Percentiles rank a stretch among this genome's conserved stretches.
phyloP scores from a whole-genome alignment of 2,888 invertebrate genomes.

The Helicoverpa assulta region DNA sequence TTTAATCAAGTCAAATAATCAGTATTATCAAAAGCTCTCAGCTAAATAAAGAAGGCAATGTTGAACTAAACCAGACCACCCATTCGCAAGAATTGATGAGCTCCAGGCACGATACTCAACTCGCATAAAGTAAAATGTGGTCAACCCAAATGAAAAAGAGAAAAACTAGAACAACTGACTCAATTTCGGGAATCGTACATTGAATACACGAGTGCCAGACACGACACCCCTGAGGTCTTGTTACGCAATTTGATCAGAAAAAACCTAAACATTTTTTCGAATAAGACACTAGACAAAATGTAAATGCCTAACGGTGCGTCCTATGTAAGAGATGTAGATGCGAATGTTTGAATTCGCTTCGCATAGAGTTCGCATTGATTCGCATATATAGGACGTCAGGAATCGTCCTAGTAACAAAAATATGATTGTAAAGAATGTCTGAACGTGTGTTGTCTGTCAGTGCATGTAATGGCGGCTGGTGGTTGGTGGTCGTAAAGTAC shows the following conservation, averaged over 20 bases:
- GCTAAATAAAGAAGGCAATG: slow-evolving; percentile 10
- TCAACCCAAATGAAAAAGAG: slow-evolving; percentile 23
- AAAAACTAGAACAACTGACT: slow-evolving; percentile 34
- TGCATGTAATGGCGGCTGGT: not conserved
- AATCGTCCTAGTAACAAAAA: not conserved
- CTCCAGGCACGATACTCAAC: slow-evolving; percentile 35
- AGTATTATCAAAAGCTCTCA: not conserved
- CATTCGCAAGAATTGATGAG: slow-evolving; percentile 25
- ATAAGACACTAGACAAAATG: slow-evolving; percentile 4
- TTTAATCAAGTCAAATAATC: not conserved
- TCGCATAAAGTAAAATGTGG: slow-evolving; percentile 32
- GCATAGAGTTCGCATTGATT: too few relatives aligned
- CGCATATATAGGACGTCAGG: too few relatives aligned
- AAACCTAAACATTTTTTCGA: not conserved
- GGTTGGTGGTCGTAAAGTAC: not conserved
- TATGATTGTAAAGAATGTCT: not conserved
- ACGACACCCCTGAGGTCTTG: slow-evolving; percentile 30
- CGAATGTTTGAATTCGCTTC: too few relatives aligned
- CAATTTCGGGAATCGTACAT: slow-evolving; percentile 26
- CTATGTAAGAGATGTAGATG: too few relatives aligned
- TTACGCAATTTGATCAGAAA: slow-evolving; percentile 23
- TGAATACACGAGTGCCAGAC: slow-evolving; percentile 40
- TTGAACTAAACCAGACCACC: slow-evolving; percentile 4
- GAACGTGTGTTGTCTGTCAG: not conserved
- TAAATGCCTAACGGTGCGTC: not conserved